These are phyloP conservation scores for Pontoporia blainvillei DNA, from an alignment of 2,113 vertebrate species.

Conservation along the genomic window DNA sequence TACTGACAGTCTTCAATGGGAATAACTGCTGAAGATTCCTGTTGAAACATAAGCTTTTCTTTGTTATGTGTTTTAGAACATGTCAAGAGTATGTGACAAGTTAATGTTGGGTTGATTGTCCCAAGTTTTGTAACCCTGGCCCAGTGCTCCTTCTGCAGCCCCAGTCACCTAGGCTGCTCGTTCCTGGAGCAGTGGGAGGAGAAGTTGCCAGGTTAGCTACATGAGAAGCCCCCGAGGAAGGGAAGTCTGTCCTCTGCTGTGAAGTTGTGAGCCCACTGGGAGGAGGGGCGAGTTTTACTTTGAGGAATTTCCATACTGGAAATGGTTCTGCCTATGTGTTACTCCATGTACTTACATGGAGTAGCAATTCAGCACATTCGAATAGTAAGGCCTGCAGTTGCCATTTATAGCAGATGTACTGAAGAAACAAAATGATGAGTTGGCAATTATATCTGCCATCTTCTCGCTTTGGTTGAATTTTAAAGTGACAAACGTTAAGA, in stretches of 20 bases:
- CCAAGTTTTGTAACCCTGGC: neutral
- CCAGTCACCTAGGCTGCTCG: neutral
- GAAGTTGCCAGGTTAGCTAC: too few species aligned
- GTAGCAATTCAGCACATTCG: neutral
- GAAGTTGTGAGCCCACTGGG: neutral
- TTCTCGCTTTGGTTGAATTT: neutral
- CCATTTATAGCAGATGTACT: neutral
- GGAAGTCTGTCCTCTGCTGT: neutral
- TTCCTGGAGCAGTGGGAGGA: too few species aligned
- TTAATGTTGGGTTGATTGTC: neutral
- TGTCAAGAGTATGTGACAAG: neutral
- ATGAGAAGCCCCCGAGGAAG: neutral
- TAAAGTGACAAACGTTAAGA: neutral
- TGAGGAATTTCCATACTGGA: neutral
- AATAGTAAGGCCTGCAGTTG: neutral
- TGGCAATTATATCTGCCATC: neutral
- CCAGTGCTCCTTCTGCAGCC: rapidly evolving
- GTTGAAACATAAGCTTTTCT: neutral
- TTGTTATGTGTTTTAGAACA: neutral
- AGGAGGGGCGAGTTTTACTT: neutral
- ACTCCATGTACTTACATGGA: neutral
- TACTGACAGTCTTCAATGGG: neutral
- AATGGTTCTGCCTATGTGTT: neutral
- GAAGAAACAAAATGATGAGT: neutral
- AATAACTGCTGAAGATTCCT: neutral